These are phyloP conservation scores for Pteropus rufus DNA, from an alignment of 2,797 vertebrate species.

Conservation along the genomic window DNA sequence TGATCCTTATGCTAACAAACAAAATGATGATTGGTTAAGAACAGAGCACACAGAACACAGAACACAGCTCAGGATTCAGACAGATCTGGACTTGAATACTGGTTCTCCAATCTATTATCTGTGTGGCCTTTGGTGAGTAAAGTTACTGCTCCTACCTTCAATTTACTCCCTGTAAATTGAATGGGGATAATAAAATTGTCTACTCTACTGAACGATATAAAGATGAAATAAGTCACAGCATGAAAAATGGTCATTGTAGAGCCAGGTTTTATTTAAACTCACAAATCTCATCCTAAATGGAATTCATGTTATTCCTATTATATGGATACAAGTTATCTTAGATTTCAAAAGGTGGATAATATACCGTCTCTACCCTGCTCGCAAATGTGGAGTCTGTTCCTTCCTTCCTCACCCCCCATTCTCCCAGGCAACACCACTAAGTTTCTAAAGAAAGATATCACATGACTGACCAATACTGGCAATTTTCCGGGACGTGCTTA, in stretches of 20 bases:
- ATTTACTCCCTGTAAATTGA: background rate
- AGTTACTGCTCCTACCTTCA: background rate
- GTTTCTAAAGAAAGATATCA: slow-evolving; percentile 41
- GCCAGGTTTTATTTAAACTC: background rate
- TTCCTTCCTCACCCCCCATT: background rate
- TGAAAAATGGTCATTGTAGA: background rate
- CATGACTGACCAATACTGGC: background rate
- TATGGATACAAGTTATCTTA: background rate
- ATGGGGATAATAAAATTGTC: background rate
- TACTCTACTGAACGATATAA: background rate
- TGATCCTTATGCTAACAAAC: background rate
- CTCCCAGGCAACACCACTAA: background rate
- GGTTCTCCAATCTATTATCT: background rate
- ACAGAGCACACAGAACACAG: background rate
- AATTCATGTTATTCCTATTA: background rate
- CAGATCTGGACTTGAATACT: background rate
- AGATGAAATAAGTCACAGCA: background rate
- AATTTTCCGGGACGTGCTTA: slow-evolving; percentile 45
- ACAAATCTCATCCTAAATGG: background rate
- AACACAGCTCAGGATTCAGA: background rate
- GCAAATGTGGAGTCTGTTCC: background rate
- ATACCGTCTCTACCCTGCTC: background rate
- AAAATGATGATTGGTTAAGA: background rate
- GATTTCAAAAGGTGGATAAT: background rate
- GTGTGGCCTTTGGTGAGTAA: background rate